Percentiles rank a stretch among this genome's conserved stretches.
Evolutionary conservation across 2,797 vertebrate genomes (phyloP).

Genomic region (Hylomyscus alleni): DNA sequence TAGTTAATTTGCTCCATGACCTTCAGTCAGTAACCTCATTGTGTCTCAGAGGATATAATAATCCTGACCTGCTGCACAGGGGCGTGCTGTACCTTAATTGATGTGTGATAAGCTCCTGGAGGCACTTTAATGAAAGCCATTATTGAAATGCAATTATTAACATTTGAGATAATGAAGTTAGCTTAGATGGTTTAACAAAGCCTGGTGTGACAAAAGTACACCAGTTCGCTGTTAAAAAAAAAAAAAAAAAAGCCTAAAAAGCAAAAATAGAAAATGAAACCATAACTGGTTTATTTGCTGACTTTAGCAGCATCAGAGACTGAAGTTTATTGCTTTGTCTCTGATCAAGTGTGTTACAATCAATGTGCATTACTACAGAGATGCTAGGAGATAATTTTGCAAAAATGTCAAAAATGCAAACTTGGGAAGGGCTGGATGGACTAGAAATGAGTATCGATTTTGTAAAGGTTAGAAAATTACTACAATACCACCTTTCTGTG

Average conservation of each 20-base stretch:
- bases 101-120: conserved; percentile 80
- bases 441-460: conserved; percentile 86
- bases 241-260: conserved; percentile 63
- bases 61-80: conserved; percentile 82
- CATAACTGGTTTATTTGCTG: conserved; percentile 85
- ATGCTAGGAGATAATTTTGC: conserved; percentile 86
- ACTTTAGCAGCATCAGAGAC: conserved; percentile 80
- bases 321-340: conserved; percentile 86
- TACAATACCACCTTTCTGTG: conserved; percentile 78
- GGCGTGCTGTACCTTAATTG: conserved; percentile 82
- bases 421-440: conserved; percentile 82
- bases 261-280: conserved; percentile 82
- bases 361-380: conserved; percentile 87
- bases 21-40: conserved; percentile 79
- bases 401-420: conserved; percentile 88
- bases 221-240: conserved; percentile 77
- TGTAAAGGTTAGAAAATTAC: conserved; percentile 84
- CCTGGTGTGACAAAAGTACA: conserved; percentile 71
- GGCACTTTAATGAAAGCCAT: conserved; percentile 82
- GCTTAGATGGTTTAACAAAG: conserved; percentile 65
- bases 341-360: conserved; percentile 85
- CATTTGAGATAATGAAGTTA: conserved; percentile 81
- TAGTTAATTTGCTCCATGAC: conserved; percentile 81
- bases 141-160: conserved; percentile 84
- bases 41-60: conserved; percentile 81